These are phyloP conservation scores for Indri indri DNA, from an alignment of 2,113 vertebrate species.

Conservation along the genomic window DNA sequence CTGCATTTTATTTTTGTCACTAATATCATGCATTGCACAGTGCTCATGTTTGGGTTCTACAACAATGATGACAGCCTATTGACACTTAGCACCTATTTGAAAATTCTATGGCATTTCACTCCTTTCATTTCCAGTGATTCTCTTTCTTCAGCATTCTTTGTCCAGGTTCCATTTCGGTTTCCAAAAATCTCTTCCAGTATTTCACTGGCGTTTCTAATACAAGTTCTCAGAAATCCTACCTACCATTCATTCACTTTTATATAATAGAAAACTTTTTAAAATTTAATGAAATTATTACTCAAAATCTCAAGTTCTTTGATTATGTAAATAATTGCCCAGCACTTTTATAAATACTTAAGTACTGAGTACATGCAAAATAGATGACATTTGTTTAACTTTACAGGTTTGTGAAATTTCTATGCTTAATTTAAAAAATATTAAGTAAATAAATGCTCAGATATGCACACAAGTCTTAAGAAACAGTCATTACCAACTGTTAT, in stretches of 20 bases:
- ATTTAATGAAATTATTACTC: constrained; percentile 20
- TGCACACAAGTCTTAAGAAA: constrained; percentile 16
- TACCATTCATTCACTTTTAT: background rate
- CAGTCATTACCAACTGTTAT: constrained; percentile 35
- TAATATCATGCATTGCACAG: too few relatives aligned
- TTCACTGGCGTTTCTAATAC: background rate
- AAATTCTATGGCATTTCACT: background rate
- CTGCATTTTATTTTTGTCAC: background rate
- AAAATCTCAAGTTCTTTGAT: constrained; percentile 18
- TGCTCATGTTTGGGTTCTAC: background rate
- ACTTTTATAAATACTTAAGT: background rate
- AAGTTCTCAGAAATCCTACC: background rate
- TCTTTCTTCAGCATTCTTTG: background rate
- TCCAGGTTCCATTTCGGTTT: background rate
- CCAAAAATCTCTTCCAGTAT: background rate
- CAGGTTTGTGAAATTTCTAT: constrained; percentile 37
- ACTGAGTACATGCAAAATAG: background rate
- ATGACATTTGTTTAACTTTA: constrained; percentile 39
- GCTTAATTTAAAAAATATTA: constrained; percentile 54
- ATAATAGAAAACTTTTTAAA: background rate
- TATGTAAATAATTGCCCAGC: constrained; percentile 3
- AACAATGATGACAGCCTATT: background rate
- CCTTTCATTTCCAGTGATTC: background rate
- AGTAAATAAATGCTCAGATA: constrained; percentile 43
- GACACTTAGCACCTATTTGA: background rate